Base-by-base conservation (phyloP, 2,113 vertebrate genomes). In the Paracanthobrama guichenoti region DNA sequence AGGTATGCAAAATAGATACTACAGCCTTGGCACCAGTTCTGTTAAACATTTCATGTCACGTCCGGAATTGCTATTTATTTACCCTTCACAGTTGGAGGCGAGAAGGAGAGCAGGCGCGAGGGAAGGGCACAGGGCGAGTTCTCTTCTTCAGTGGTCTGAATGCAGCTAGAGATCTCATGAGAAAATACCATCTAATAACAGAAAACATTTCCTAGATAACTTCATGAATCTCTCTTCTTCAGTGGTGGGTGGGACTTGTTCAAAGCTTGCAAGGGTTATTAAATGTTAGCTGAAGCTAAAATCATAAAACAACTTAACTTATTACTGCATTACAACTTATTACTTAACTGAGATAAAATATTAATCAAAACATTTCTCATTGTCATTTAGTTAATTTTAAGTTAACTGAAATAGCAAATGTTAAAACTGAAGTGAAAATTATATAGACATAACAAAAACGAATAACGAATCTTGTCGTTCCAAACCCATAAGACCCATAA, bases 71-170 rank as follows among this genome's bases (percentile, higher is more conserved):
- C 35, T 14, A 26, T 50, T 44, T 31, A 66, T 87, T 75, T 71
- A 79, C 84, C 79, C 79, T 87, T 87, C 81, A 81, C 60, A 74
- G 71, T 71, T 60, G 39, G 35, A 81, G 60, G 67, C 6, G 35
- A 76, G 69, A 84, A 76, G 31, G 55, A 42, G 53, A 72, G 50
- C 8, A 22, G 20, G 44, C 39, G 12, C 7, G 13, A 69, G 50
- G 74, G 57, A 80, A 48, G 42, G 9, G 22, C 57, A 39, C 64
- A 55, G 26, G 20, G 46, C 66, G 35, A 62, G 22, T 2, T 82
- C 4, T 82, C 81, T 14, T 9, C 18, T 55, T 35, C 31, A 62
- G 22, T 20, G 12, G 31, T 57, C 35, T 60, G 55, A 24, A 79
- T 44, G 55, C 55, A 44, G 39, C 39, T 16, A 31, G 24, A 53